Evolutionary conservation across 2,113 vertebrate species (phyloP).

Genomic region (Vombatus ursinus): DNA sequence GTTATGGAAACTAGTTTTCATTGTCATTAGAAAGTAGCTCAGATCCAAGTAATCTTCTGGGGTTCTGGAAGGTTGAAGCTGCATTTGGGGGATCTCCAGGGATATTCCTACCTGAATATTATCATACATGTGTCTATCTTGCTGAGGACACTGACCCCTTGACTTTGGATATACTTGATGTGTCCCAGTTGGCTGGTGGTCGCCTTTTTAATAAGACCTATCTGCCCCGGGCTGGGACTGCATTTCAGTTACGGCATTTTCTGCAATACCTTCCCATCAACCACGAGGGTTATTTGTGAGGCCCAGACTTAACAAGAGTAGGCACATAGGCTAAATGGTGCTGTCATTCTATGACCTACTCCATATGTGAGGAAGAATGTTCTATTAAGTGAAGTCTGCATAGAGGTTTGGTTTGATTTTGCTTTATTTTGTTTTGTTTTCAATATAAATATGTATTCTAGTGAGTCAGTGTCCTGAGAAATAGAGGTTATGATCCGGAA

Average conservation of each 20-base stretch:
- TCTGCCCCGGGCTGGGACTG: background rate
- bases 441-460: background rate
- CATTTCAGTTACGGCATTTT: background rate
- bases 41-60: background rate
- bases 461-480: background rate
- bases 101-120: background rate
- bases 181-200: background rate
- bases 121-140: background rate
- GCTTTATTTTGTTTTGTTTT: background rate
- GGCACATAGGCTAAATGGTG: background rate
- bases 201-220: background rate
- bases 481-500: background rate
- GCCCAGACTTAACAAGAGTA: background rate
- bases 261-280: background rate
- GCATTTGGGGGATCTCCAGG: background rate
- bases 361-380: background rate
- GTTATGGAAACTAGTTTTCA: background rate
- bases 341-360: background rate
- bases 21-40: background rate
- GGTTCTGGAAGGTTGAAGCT: background rate
- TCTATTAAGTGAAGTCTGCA: background rate
- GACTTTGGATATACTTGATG: background rate
- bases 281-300: background rate
- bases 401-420: background rate
- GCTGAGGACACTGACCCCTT: background rate